A percentile compares a stretch with the other conserved stretches of the same genome.
Conservation (phyloP, 2,797 vertebrate species). For the Dipus sagitta region DNA sequence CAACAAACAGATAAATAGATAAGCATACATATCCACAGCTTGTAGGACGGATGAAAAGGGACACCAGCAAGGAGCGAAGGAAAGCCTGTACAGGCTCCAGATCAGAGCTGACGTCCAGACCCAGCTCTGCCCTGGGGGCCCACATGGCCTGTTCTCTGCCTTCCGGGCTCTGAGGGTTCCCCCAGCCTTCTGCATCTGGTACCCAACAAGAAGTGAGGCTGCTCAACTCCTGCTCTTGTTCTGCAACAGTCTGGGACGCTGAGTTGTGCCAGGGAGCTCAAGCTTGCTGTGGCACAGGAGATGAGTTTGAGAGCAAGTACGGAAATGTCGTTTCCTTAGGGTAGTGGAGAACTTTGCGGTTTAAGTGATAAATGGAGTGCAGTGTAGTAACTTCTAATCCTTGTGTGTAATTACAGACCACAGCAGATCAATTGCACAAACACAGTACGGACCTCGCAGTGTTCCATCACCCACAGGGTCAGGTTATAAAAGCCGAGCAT, state of each 20-base stretch:
- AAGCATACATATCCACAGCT: background rate
- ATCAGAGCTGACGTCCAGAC: background rate
- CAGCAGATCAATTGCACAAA: conserved; percentile 73
- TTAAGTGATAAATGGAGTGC: conserved; percentile 74
- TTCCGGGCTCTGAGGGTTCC: background rate
- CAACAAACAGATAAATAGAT: background rate
- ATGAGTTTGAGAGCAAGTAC: conserved; percentile 64
- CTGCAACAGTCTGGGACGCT: conserved; percentile 23
- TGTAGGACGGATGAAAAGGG: background rate
- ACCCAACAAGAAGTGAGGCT: conserved; percentile 43
- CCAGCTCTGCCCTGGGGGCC: background rate
- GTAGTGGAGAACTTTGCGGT: conserved; percentile 32
- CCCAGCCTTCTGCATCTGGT: background rate
- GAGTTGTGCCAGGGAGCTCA: conserved; percentile 40
- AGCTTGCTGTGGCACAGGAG: conserved; percentile 57
- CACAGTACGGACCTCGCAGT: background rate
- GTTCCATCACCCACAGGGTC: conserved; percentile 43
- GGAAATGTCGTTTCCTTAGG: conserved; percentile 61
- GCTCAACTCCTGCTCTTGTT: conserved; percentile 23
- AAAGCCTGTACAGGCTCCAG: background rate
- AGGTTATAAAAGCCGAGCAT: background rate
- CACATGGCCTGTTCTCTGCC: background rate
- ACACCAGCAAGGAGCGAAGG: background rate
- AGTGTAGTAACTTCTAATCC: conserved; percentile 74
- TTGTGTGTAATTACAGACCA: conserved; percentile 72